A percentile compares a stretch with the other conserved stretches of the same genome.
phyloP scores from a whole-genome alignment of 2,113 vertebrate genomes.

The Nesoenas mayeri region DNA sequence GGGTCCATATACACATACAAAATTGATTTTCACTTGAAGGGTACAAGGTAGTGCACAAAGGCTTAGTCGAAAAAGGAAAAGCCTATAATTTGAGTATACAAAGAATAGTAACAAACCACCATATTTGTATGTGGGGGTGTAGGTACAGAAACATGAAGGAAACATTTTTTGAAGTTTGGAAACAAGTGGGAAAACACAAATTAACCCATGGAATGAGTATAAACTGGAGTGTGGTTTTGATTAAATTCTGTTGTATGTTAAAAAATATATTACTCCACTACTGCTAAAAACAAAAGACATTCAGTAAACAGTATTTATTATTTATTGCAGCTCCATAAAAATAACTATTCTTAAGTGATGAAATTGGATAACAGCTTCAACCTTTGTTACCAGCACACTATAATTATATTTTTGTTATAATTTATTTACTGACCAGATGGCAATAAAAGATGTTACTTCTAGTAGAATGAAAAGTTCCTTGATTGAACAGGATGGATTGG shows the following conservation, averaged over 20 bases:
- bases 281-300: not conserved
- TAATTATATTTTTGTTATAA: not conserved
- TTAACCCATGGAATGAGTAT: not conserved
- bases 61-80: not conserved
- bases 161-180: not conserved
- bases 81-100: not conserved
- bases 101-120: not conserved
- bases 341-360: not conserved
- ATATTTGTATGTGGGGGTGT: rapidly evolving
- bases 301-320: not conserved
- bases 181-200: not conserved
- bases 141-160: not conserved
- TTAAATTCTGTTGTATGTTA: not conserved
- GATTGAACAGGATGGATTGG: not conserved
- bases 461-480: not conserved
- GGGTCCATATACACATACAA: not conserved
- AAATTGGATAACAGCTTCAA: not conserved
- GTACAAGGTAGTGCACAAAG: not conserved
- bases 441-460: not conserved
- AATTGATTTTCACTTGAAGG: not conserved
- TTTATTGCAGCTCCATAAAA: constrained; percentile 14
- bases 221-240: not conserved
- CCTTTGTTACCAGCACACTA: not conserved
- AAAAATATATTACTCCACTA: not conserved
- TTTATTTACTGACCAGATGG: not conserved